phyloP scores from a whole-genome alignment of 2,113 vertebrate genomes.

The Thoracochromis brauschi region DNA sequence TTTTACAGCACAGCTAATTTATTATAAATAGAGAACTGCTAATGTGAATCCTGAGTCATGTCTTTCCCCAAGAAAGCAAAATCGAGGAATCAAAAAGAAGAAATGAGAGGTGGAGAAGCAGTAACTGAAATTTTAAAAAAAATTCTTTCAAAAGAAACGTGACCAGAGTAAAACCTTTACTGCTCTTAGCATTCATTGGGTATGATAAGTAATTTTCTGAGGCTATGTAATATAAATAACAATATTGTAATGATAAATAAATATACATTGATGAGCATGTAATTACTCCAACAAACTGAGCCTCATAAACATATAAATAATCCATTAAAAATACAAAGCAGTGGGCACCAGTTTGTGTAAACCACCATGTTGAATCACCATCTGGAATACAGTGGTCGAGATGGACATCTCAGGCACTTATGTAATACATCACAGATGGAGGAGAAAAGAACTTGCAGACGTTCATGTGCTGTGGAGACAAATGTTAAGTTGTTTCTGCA shows the following conservation, averaged over 20 bases:
- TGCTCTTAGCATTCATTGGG: not conserved
- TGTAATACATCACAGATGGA: not conserved
- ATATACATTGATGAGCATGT: not conserved
- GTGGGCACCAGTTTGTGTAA: not conserved
- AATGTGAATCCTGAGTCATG: not conserved
- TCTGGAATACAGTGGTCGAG: not conserved
- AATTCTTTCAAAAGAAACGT: fast-evolving
- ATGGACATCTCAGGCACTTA: not conserved
- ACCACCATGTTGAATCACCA: not conserved
- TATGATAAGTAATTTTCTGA: not conserved
- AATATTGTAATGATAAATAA: not conserved
- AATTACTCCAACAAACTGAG: not conserved
- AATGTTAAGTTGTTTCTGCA: not conserved
- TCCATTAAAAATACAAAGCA: not conserved
- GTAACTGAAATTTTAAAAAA: not conserved
- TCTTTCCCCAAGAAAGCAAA: not conserved
- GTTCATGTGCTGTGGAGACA: not conserved
- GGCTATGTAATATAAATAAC: not conserved
- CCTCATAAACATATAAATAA: not conserved
- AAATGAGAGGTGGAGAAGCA: not conserved
- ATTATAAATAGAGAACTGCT: not conserved
- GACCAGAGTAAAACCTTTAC: not conserved
- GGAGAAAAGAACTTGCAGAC: not conserved
- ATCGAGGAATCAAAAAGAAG: not conserved
- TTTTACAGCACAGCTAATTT: not conserved